Conservation (phyloP, 2,113 vertebrate species). For the Ptilonorhynchus violaceus region DNA sequence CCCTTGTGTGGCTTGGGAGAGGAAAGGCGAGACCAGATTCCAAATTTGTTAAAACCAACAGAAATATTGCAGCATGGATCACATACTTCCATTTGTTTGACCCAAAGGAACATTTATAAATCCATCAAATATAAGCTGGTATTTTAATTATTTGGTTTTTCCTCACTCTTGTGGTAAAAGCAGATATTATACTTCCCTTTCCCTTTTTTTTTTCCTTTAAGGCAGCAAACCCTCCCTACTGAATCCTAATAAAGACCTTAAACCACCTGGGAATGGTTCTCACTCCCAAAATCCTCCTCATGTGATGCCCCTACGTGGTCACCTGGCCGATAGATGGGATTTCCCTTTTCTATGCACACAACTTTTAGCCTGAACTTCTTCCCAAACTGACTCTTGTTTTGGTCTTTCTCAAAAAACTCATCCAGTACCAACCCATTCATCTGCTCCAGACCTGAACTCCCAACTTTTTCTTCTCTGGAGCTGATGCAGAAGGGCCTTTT, state of each 20-base stretch:
- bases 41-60: background rate
- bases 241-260: background rate
- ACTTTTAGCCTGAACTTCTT: background rate
- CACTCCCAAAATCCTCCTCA: background rate
- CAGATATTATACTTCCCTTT: background rate
- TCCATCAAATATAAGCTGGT: background rate
- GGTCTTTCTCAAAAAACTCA: background rate
- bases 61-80: background rate
- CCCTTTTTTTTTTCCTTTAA: background rate
- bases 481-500: background rate
- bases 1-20: background rate
- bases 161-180: background rate
- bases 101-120: background rate
- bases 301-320: background rate
- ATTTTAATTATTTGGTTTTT: background rate
- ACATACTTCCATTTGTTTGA: background rate
- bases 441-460: background rate
- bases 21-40: background rate
- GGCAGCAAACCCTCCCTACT: background rate
- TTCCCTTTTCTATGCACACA: background rate
- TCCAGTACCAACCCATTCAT: background rate
- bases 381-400: background rate
- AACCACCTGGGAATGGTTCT: background rate
- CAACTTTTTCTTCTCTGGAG: background rate
- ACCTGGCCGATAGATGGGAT: background rate